Conservation (phyloP, 2,888 invertebrate species). For the Drosophila eohydei region DNA sequence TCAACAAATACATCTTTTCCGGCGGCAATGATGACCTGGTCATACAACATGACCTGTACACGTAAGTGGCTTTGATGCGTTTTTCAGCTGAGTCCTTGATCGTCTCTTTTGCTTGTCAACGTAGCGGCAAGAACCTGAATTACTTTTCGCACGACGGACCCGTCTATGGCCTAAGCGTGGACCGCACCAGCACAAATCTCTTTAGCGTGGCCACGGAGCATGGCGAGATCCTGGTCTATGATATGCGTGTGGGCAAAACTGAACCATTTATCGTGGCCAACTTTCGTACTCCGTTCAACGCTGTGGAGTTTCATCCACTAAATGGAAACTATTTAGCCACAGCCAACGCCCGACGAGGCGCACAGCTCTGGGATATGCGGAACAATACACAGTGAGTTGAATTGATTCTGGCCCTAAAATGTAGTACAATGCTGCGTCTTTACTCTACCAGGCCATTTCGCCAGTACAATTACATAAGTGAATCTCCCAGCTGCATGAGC, state of each 20-base stretch:
- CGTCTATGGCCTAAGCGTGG: constrained; percentile 94
- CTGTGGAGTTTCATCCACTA: constrained; percentile 96
- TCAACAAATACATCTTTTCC: constrained; percentile 93
- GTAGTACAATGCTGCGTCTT: constrained; percentile 4
- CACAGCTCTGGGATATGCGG: constrained; percentile 95
- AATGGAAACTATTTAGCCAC: constrained; percentile 93
- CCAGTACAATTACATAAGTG: constrained; percentile 88
- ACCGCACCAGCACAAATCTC: constrained; percentile 87
- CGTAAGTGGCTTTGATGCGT: constrained; percentile 86
- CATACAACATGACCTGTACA: constrained; percentile 93
- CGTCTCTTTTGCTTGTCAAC: too few relatives aligned
- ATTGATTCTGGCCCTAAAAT: background rate
- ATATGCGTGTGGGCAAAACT: constrained; percentile 87
- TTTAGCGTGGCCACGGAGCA: constrained; percentile 97
- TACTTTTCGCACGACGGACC: constrained; percentile 94
- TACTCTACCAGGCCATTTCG: constrained; percentile 87
- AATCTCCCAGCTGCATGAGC: constrained; percentile 94
- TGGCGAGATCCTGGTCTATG: constrained; percentile 94
- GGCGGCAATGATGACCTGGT: constrained; percentile 98
- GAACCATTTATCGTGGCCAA: constrained; percentile 85
- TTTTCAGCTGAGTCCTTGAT: too few relatives aligned
- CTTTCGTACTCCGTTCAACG: constrained; percentile 93
- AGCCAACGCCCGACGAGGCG: constrained; percentile 95
- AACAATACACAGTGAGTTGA: constrained; percentile 90
- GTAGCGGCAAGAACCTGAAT: constrained; percentile 87